phyloP scores from a whole-genome alignment of 2,113 vertebrate genomes.

The Petroica traversi region DNA sequence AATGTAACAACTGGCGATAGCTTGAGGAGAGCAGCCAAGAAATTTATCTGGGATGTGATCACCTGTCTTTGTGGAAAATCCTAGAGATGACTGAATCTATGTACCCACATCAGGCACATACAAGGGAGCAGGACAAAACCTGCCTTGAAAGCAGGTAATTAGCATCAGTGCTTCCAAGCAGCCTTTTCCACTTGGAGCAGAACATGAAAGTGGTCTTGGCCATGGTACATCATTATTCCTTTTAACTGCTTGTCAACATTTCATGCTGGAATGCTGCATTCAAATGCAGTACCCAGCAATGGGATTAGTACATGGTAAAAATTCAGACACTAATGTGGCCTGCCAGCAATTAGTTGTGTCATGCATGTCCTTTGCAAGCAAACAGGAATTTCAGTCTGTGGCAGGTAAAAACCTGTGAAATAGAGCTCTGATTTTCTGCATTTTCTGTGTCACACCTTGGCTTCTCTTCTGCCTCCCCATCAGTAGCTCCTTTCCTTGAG shows the following conservation, averaged over 20 bases:
- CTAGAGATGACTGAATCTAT: neutral
- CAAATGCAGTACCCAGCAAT: neutral
- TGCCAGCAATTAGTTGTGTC: neutral
- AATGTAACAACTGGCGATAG: fast-evolving
- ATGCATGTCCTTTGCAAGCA: neutral
- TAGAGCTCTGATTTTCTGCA: fast-evolving
- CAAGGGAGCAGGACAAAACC: neutral
- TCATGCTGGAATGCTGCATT: fast-evolving
- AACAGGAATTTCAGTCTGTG: neutral
- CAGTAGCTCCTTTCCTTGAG: neutral
- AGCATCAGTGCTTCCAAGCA: neutral
- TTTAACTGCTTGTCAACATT: neutral
- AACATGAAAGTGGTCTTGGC: neutral
- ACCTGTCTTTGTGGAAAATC: neutral
- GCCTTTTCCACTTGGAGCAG: neutral
- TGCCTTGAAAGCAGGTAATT: neutral
- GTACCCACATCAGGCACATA: neutral
- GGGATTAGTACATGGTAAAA: neutral
- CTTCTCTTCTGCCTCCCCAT: neutral
- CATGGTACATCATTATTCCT: neutral
- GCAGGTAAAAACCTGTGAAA: neutral
- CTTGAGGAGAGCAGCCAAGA: neutral
- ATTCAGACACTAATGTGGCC: neutral
- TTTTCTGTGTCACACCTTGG: neutral
- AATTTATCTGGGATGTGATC: neutral